These are phyloP conservation scores for Hemaris fuciformis DNA, from an alignment of 2,888 invertebrate genomes.

Conservation along the genomic window DNA sequence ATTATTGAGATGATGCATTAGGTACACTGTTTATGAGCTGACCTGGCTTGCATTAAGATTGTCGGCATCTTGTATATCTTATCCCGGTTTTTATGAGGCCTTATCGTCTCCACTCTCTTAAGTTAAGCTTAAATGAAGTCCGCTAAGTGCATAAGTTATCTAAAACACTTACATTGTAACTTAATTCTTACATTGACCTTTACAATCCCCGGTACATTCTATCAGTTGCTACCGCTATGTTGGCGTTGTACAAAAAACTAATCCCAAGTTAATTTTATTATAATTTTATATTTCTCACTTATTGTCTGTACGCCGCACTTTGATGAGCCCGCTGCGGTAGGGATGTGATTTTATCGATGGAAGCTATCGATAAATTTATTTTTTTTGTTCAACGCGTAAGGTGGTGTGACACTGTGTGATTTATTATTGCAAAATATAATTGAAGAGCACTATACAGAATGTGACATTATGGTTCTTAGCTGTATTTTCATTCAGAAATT, in stretches of 20 bases:
- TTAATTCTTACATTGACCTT: not conserved
- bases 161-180: not conserved
- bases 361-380: slow-evolving; percentile 15
- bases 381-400: not conserved
- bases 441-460: too few species aligned
- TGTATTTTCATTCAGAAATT: not conserved
- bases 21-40: too few species aligned
- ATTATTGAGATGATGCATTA: too few species aligned
- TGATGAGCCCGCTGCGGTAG: slow-evolving; percentile 72
- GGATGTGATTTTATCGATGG: slow-evolving; percentile 33
- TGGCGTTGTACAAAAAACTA: slow-evolving; percentile 12
- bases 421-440: not conserved
- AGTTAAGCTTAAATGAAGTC: not conserved
- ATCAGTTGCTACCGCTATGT: slow-evolving; percentile 9
- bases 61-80: too few species aligned
- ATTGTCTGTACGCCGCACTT: slow-evolving; percentile 74
- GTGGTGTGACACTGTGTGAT: not conserved
- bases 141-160: not conserved
- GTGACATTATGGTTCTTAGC: not conserved
- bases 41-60: too few species aligned
- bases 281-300: slow-evolving; percentile 80
- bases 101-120: not conserved
- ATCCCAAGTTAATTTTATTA: slow-evolving; percentile 69
- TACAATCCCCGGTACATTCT: not conserved
- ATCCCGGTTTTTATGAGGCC: not conserved